Evolutionary conservation across 2,888 invertebrate species (phyloP), one percentile per base, ranked within the genome.

Genomic region (Euphydryas editha): DNA sequence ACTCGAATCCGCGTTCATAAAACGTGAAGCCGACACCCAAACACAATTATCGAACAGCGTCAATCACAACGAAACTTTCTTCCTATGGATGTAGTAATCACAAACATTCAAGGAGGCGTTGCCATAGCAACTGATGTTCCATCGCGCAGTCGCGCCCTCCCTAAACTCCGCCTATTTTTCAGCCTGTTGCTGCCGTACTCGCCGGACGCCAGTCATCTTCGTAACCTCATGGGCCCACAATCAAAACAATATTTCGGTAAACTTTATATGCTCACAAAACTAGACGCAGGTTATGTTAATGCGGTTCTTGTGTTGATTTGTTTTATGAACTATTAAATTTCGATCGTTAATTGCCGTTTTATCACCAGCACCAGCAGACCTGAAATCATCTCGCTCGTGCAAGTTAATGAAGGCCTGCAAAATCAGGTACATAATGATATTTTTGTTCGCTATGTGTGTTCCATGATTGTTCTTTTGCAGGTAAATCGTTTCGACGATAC

Each of bases 41-140:
- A 81, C 76, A 80, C 75, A 82, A 81, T 82, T 83, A 86, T 80
- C 76, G 80, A 81, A 77, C 81, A 78, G 72, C 78, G 81, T 86
- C 87, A 84, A 86, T 87, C 86, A 83, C 76, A 68, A 63, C 51
- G 24, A 81, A 85, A 87, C 80, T 85, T 87, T 79, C 79, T 81
- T 79, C 75, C 80, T 79, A 72, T 78, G 68, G 72, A 75, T 75
- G 78, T 81, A 78, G 81, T 80, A 82, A 87, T 87, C 86, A 89
- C 86, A 90, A 92, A 90, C 90, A 92, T 79, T 79, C 75, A 75
- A 83, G 86, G 84, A 88, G 87, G 87, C 87, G 93, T 93, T 75
- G 83, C 81, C 88, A 93, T 92, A 82, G 84, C 82, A 87, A 93
- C 93, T 74, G 79, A 61, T 66, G 68, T 67, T 64, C 71, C 68